A percentile compares a stretch with the other conserved stretches of the same genome.
phyloP scores from a whole-genome alignment of 2,797 vertebrate genomes.

The Platyrinchus mystaceus region DNA sequence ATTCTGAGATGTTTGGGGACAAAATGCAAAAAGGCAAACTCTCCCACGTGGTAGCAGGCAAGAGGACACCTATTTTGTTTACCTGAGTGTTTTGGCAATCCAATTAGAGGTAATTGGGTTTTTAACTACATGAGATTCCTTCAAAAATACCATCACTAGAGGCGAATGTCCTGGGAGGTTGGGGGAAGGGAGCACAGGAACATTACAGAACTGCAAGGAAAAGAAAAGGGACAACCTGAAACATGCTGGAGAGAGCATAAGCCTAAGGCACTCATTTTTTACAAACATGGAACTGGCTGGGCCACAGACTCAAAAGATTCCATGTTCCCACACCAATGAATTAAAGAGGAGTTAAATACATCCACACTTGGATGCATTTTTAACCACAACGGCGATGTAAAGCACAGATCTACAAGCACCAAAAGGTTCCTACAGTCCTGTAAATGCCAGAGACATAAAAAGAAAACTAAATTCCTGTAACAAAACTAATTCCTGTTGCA shows the following conservation, averaged over 20 bases:
- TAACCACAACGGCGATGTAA: not conserved
- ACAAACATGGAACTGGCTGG: not conserved
- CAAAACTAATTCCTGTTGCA: not conserved
- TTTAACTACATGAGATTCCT: constrained; percentile 10
- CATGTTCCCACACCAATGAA: not conserved
- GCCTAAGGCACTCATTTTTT: not conserved
- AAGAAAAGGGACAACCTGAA: not conserved
- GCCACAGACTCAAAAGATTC: not conserved
- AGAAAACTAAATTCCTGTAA: not conserved
- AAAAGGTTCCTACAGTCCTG: not conserved
- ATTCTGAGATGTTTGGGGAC: not conserved
- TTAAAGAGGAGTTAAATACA: not conserved
- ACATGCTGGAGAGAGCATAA: not conserved
- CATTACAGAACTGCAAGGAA: not conserved
- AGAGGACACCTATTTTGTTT: not conserved
- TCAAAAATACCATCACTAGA: not conserved
- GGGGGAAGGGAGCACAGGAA: not conserved
- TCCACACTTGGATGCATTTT: not conserved
- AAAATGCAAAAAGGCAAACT: not conserved
- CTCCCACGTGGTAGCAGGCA: not conserved
- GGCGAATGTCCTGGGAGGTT: not conserved
- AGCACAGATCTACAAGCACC: not conserved
- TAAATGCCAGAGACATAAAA: not conserved
- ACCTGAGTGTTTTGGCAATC: not conserved
- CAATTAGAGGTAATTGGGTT: constrained; percentile 3